Evolutionary conservation across 2,797 vertebrate species (phyloP), one percentile per base, ranked within the genome.

Genomic region (Dermochelys coriacea): DNA sequence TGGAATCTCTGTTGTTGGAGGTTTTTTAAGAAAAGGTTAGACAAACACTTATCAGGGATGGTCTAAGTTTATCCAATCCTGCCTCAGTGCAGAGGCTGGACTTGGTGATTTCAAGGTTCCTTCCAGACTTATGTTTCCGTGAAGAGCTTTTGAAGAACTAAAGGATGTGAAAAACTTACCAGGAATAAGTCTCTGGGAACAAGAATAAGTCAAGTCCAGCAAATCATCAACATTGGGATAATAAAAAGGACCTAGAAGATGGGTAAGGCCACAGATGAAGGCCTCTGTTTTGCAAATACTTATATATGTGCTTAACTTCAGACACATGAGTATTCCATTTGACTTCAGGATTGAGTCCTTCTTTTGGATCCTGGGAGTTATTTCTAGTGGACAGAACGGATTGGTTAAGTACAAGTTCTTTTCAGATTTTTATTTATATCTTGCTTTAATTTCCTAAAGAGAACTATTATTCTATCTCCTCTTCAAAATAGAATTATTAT

Each of bases 401-500:
- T 83, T 64, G 80, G 29, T 88, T 52, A 16, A 45, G 27, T 14
- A 52, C 68, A 88, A 61, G 25, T 5, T 78, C 71, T 41, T 25
- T 79, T 51, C 15, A 37, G 81, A 5, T 55, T 7, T 86, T 80
- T 79, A 25, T 87, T 96, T 92, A 90, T 94, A 88, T 89, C 86
- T 89, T 91, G 82, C 34, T 96, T 84, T 71, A 31, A 55, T 94
- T 94, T 96, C 59, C 82, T 95, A 81, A 41, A 89, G 89, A 91
- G 68, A 85, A 75, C 0, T 25, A 80, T 50, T 86, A 29, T 3
- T 4, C 71, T 84, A 2, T 93, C 23, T 54, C 4, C 41, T 37
- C 59, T 86, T 11, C 57, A 31, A 86, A 84, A 79, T n/a, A 54
- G 19, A 68, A 7, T 88, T 88, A 68, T 71, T 89, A 83, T 94